Evolutionary conservation across 2,888 invertebrate species (phyloP).

Genomic region (Cepaea hortensis): DNA sequence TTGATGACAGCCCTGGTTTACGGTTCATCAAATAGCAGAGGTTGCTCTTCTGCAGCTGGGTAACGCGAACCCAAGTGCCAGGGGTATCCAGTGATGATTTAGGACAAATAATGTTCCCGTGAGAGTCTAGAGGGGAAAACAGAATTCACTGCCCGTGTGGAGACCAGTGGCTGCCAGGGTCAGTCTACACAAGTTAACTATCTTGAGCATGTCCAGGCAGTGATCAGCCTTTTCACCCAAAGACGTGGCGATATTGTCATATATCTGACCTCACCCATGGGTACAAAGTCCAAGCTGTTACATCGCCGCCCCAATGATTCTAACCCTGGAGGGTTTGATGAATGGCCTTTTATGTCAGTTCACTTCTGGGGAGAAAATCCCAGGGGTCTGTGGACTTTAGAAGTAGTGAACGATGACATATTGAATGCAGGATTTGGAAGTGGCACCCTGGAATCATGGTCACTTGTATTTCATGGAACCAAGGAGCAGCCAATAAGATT

Average conservation of each 20-base stretch:
- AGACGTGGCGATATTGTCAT: slow-evolving; percentile 94
- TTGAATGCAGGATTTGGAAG: slow-evolving; percentile 23
- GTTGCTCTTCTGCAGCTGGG: no score
- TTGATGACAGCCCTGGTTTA: no score
- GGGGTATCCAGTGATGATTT: no score
- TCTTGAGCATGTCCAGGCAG: slow-evolving; percentile 98
- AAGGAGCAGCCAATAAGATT: slow-evolving; percentile 83
- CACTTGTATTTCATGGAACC: slow-evolving; percentile 96
- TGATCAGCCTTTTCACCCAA: slow-evolving; percentile 92
- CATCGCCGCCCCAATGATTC: slow-evolving; percentile 87
- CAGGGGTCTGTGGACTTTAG: slow-evolving; percentile 77
- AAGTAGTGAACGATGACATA: slow-evolving; percentile 63
- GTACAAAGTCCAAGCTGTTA: slow-evolving; percentile 85
- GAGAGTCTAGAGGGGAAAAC: neutral
- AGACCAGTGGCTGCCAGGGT: slow-evolving; percentile 90
- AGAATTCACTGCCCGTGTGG: slow-evolving; percentile 57
- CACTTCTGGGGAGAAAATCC: slow-evolving; percentile 93
- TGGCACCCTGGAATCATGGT: slow-evolving; percentile 91
- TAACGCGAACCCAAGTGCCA: no score
- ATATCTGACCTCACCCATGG: slow-evolving; percentile 69
- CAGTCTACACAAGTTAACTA: slow-evolving; percentile 91
- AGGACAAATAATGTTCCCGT: no score
- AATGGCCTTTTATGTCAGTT: slow-evolving; percentile 99
- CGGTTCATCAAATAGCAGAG: no score
- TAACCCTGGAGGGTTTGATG: slow-evolving; percentile 94